Percentiles rank a stretch among this genome's conserved stretches.
phyloP scores from a whole-genome alignment of 2,888 invertebrate species.

The Orthonychiurus folsomi region DNA sequence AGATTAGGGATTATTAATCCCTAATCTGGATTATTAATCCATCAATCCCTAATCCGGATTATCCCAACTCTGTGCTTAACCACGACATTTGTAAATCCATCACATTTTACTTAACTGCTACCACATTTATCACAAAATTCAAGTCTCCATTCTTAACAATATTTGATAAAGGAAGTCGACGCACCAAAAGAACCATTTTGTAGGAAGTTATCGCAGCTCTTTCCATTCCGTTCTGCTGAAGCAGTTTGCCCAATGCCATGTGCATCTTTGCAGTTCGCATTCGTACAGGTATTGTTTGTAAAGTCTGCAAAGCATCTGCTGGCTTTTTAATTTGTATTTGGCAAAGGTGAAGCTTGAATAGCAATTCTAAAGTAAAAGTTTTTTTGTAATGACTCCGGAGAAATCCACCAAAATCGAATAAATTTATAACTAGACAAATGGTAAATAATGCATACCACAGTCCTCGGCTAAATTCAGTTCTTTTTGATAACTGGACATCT shows the following conservation, averaged over 20 bases:
- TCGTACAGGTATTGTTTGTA: slow-evolving; percentile 54
- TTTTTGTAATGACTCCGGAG: too few species aligned
- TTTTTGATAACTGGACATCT: slow-evolving; percentile 43
- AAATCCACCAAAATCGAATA: too few species aligned
- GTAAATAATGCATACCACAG: slow-evolving; percentile 40
- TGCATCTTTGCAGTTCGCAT: slow-evolving; percentile 63
- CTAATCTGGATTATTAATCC: too few species aligned
- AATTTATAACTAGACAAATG: too few species aligned
- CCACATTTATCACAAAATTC: too few species aligned
- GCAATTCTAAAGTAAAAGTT: slow-evolving; percentile 56
- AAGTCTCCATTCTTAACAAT: too few species aligned
- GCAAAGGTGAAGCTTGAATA: slow-evolving; percentile 63
- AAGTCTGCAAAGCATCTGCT: slow-evolving; percentile 51
- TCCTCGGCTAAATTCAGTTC: slow-evolving; percentile 51
- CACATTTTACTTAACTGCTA: too few species aligned
- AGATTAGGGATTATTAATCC: too few species aligned
- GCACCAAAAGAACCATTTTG: slow-evolving; percentile 65
- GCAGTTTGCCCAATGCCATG: slow-evolving; percentile 65
- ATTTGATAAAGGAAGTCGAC: slow-evolving; percentile 27
- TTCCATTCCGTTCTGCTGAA: slow-evolving; percentile 60
- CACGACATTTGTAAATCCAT: too few species aligned
- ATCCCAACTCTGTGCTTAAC: too few species aligned
- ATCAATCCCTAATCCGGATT: too few species aligned
- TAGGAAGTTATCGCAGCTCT: slow-evolving; percentile 63
- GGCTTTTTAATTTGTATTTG: slow-evolving; percentile 57